Percentiles rank a stretch among this genome's conserved stretches.
Conservation (phyloP, 2,797 vertebrate genomes). For the Lepus oiostolus region DNA sequence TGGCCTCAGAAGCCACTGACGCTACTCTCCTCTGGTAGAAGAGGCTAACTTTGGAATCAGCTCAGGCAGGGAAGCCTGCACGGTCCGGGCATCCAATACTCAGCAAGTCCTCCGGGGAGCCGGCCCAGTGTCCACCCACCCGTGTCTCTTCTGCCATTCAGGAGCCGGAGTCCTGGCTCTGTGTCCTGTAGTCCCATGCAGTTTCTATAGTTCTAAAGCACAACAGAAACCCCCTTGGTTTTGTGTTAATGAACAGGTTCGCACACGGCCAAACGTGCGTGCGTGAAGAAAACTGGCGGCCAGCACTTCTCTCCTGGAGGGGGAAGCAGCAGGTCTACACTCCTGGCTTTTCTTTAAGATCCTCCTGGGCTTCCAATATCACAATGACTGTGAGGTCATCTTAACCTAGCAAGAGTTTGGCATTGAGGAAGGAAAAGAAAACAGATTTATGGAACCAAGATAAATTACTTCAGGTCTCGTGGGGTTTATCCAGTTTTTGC, state of each 20-base stretch:
- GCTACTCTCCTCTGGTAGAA: constrained; percentile 65
- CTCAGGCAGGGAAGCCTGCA: constrained; percentile 24
- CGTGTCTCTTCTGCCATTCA: constrained; percentile 20
- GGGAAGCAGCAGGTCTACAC: background rate
- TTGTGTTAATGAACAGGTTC: constrained; percentile 78
- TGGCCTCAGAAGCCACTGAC: constrained; percentile 68
- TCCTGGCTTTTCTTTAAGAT: constrained; percentile 16
- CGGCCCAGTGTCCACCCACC: background rate
- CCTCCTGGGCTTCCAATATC: constrained; percentile 68
- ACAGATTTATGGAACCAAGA: background rate
- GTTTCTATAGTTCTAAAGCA: constrained; percentile 59
- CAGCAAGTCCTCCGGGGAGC: constrained; percentile 57
- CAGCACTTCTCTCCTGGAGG: constrained; percentile 56
- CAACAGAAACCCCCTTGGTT: constrained; percentile 71
- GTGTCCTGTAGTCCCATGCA: background rate
- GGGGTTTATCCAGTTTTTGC: constrained; percentile 72
- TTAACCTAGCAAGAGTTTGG: constrained; percentile 66
- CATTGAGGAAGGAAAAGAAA: constrained; percentile 33
- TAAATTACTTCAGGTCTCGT: constrained; percentile 26
- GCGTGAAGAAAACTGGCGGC: constrained; percentile 64
- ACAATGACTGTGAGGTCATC: constrained; percentile 69
- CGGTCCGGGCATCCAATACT: constrained; percentile 64
- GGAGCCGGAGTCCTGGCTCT: constrained; percentile 27
- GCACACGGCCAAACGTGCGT: constrained; percentile 4
- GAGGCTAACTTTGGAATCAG: constrained; percentile 75